Evolutionary conservation across 2,797 vertebrate genomes (phyloP).

Genomic region (Dermochelys coriacea): DNA sequence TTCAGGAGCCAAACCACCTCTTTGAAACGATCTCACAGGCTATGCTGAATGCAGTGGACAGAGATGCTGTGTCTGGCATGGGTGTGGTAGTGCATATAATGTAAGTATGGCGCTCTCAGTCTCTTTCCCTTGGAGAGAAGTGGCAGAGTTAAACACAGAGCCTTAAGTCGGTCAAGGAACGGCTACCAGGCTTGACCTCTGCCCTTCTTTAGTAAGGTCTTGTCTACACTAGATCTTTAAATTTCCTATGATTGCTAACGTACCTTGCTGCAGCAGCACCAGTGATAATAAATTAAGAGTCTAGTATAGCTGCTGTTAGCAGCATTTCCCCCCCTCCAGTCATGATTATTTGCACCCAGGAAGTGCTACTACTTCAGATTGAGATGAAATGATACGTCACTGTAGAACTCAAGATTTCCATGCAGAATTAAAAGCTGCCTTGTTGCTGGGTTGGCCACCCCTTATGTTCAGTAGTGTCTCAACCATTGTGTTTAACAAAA

Average conservation of each 20-base stretch:
- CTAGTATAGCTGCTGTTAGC: not conserved
- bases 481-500: not conserved
- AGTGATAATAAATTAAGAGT: not conserved
- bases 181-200: not conserved
- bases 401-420: not conserved
- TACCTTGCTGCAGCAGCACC: not conserved
- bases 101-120: conserved; percentile 84
- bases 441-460: not conserved
- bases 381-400: not conserved
- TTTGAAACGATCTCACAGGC: conserved; percentile 99
- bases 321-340: no score
- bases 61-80: conserved; percentile 98
- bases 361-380: not conserved
- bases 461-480: not conserved
- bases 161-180: not conserved
- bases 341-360: not conserved
- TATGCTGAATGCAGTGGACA: conserved; percentile 96
- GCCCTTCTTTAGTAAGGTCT: not conserved
- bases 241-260: no score
- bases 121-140: not conserved
- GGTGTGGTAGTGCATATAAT: conserved; percentile 94
- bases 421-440: not conserved
- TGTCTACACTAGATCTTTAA: not conserved
- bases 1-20: conserved; percentile 93
- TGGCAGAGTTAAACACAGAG: not conserved